Conservation (phyloP, 2,888 invertebrate species). For the Nowickia ferox region DNA sequence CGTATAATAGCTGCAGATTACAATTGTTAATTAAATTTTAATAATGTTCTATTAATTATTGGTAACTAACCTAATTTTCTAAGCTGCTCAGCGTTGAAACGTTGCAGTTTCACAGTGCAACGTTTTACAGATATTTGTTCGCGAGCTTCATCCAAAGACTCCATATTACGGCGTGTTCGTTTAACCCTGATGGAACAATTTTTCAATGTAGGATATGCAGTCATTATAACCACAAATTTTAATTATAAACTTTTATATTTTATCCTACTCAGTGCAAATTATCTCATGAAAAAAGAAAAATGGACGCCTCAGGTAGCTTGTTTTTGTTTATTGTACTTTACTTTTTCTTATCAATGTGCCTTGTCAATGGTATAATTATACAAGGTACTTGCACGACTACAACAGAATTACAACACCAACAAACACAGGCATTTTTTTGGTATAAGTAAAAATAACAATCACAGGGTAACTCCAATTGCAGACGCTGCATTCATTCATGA, state of each 20-base stretch:
- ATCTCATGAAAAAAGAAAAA: slow-evolving; percentile 33
- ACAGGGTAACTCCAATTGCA: too few species aligned
- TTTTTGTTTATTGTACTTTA: slow-evolving; percentile 55
- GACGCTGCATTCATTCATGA: too few species aligned
- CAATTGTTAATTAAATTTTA: not conserved
- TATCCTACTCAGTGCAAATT: not conserved
- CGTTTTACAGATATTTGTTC: slow-evolving; percentile 68
- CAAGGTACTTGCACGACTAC: too few species aligned
- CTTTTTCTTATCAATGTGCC: slow-evolving; percentile 41
- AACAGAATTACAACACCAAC: too few species aligned
- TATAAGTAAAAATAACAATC: too few species aligned
- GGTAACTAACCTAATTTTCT: slow-evolving; percentile 49
- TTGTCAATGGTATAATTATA: too few species aligned
- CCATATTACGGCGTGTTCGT: slow-evolving; percentile 55
- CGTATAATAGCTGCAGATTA: slow-evolving; percentile 47
- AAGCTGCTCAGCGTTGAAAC: slow-evolving; percentile 65
- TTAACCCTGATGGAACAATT: slow-evolving; percentile 64
- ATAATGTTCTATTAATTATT: not conserved
- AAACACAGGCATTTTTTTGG: too few species aligned
- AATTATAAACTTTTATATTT: not conserved
- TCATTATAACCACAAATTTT: slow-evolving; percentile 25
- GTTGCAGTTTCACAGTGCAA: slow-evolving; percentile 66
- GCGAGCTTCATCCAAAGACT: slow-evolving; percentile 61
- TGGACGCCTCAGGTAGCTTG: slow-evolving; percentile 34
- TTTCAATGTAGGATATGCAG: slow-evolving; percentile 63